Evolutionary conservation across 2,113 vertebrate species (phyloP).

Genomic region (Poeciliopsis turrubarensis): DNA sequence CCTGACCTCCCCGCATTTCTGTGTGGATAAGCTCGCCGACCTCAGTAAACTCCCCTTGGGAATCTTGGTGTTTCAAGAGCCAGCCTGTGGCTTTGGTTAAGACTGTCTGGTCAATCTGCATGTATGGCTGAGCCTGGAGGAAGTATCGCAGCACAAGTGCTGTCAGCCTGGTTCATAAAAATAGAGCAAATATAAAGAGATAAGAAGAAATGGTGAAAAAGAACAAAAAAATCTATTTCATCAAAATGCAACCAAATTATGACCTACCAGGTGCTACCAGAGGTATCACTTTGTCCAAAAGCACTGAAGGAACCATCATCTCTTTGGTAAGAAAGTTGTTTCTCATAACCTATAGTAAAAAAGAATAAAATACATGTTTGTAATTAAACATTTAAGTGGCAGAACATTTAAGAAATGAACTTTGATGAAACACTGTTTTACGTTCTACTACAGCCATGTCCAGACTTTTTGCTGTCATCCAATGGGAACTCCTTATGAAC

Average conservation of each 20-base stretch:
- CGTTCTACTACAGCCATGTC: no score
- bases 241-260: background rate
- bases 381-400: background rate
- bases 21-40: constrained; percentile 85
- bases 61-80: constrained; percentile 82
- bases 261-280: constrained; percentile 90
- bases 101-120: constrained; percentile 82
- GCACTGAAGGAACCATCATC: constrained; percentile 91
- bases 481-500: no score
- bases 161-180: constrained; percentile 82
- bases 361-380: background rate
- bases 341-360: constrained; percentile 81
- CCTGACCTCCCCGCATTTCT: constrained; percentile 84
- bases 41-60: constrained; percentile 85
- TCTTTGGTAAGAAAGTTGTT: constrained; percentile 86
- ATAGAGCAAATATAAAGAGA: background rate
- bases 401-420: background rate
- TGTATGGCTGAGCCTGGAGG: constrained; percentile 83
- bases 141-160: constrained; percentile 91
- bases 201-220: background rate
- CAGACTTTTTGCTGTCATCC: no score
- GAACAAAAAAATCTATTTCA: background rate
- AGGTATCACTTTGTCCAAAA: constrained; percentile 84
- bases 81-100: constrained; percentile 80
- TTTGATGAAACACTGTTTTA: background rate